phyloP scores from a whole-genome alignment of 1,140 invertebrate species.

The Plodia interpunctella region DNA sequence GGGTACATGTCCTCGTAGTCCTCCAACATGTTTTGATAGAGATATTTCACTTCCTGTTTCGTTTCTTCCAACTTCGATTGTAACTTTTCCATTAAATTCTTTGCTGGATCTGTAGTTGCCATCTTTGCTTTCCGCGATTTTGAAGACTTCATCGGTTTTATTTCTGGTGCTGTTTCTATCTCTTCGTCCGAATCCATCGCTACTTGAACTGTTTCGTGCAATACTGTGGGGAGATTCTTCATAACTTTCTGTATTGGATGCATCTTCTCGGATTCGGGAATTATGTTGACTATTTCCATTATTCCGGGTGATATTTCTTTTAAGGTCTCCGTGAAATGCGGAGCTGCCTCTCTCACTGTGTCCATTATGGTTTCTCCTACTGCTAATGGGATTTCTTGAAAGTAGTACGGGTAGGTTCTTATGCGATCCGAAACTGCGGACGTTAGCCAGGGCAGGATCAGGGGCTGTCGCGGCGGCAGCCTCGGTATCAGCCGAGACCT shows the following conservation, averaged over 20 bases:
- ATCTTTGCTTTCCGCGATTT: conserved; percentile 36
- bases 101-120: conserved; percentile 36
- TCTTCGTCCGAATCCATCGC: conserved; percentile 42
- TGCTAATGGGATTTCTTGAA: conserved; percentile 68
- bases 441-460: conserved; percentile 61
- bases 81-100: conserved; percentile 51
- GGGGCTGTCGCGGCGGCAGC: conserved; percentile 52
- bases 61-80: conserved; percentile 55
- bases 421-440: conserved; percentile 61
- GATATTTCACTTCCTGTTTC: conserved; percentile 50
- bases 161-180: conserved; percentile 28
- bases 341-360: conserved; percentile 59
- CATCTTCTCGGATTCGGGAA: conserved; percentile 45
- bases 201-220: conserved; percentile 61
- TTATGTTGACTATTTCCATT: conserved; percentile 60
- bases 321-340: conserved; percentile 59
- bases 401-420: conserved; percentile 65
- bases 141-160: conserved; percentile 27
- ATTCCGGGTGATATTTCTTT: conserved; percentile 66
- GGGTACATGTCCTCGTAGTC: conserved; percentile 54
- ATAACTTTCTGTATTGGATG: conserved; percentile 53
- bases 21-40: conserved; percentile 57
- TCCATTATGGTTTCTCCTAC: conserved; percentile 66
- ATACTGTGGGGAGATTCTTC: conserved; percentile 52
- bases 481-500: conserved; percentile 39